Base-by-base conservation (phyloP, 2,888 invertebrate genomes). In the Troides oblongomaculatus region DNA sequence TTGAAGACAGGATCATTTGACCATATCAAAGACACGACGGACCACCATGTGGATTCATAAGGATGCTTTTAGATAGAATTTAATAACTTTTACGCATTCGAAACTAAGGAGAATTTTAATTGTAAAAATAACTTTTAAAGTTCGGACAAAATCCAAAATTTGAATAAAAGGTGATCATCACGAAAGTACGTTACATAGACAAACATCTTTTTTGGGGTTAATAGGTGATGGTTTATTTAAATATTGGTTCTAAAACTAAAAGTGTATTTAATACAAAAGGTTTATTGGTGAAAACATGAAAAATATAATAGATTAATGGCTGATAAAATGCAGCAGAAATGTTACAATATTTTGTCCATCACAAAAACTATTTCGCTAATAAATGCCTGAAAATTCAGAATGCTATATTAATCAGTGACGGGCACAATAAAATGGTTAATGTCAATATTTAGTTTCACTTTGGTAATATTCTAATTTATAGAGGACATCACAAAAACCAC, bases 281-380 rank as follows among this genome's bases (percentile, higher is more conserved):
- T 89, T 92, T 92, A 92, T 92, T 92, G 92, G 92, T 92, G 92
- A 92, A 92, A 92, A 92, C 92, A 92, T 92, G 92, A 91, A 92
- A 92, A 92, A 92, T 92, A 92, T 92, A 92, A 92, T 92, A 90
- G 92, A 91, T 90, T 90, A 92, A 91, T 92, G 92, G 92, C 92
- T 92, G 92, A 90, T 91, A 92, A 92, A 92, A 92, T 91, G 92
- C 92, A 92, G 92, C 92, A 87, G 90, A 91, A 92, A 90, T 90
- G 87, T 92, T 91, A 92, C 92, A 92, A 92, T 91, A 90, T 88
- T 39, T 83, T 89, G 88, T 89, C 89, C 90, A 90, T 92, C 90
- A 91, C 88, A 91, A 88, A 83, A 87, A 88, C 88, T 92, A 90
- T 87, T 86, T 88, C 75, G 84, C 90, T 92, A 92, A 90, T 92